A percentile compares a stretch with the other conserved stretches of the same genome.
These are phyloP conservation scores for Cynaeus angustus DNA, from an alignment of 2,888 invertebrate genomes.

Conservation along the genomic window DNA sequence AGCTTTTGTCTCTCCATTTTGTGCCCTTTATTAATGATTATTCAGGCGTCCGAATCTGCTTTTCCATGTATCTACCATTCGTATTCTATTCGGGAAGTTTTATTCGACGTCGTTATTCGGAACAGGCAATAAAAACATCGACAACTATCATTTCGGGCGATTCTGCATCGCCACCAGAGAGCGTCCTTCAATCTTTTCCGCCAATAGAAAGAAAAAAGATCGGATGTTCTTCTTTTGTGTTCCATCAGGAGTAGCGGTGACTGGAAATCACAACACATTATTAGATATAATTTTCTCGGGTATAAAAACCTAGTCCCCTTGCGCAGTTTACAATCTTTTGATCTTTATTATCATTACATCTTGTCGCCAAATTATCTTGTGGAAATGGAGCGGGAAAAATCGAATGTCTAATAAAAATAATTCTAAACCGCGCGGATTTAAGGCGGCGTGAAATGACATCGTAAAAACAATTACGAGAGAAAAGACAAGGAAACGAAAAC, in stretches of 20 bases:
- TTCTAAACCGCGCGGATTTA: conserved; percentile 26
- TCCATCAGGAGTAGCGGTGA: conserved; percentile 16
- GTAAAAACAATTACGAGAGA: conserved; percentile 50
- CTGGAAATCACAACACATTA: conserved; percentile 31
- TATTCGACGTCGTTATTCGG: conserved; percentile 35
- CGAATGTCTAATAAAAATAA: conserved; percentile 47
- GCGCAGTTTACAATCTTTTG: conserved; percentile 16
- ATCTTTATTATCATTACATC: conserved; percentile 24
- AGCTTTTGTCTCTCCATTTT: neutral
- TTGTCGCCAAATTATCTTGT: conserved; percentile 16
- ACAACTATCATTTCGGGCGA: conserved; percentile 35
- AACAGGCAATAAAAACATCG: conserved; percentile 39
- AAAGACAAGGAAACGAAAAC: conserved; percentile 21
- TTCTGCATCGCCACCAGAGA: conserved; percentile 37
- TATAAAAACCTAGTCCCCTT: conserved; percentile 5
- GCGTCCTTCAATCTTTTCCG: conserved; percentile 37
- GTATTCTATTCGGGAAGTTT: conserved; percentile 30
- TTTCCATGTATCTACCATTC: conserved; percentile 27
- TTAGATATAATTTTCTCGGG: conserved; percentile 20
- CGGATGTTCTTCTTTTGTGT: conserved; percentile 26
- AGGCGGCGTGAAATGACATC: conserved; percentile 42
- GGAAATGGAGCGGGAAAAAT: conserved; percentile 34
- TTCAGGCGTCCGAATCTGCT: conserved; percentile 7
- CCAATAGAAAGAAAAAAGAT: conserved; percentile 26
- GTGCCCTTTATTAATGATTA: neutral